These are phyloP conservation scores for Sinocyclocheilus rhinocerous DNA, from an alignment of 2,113 vertebrate genomes.

Conservation along the genomic window DNA sequence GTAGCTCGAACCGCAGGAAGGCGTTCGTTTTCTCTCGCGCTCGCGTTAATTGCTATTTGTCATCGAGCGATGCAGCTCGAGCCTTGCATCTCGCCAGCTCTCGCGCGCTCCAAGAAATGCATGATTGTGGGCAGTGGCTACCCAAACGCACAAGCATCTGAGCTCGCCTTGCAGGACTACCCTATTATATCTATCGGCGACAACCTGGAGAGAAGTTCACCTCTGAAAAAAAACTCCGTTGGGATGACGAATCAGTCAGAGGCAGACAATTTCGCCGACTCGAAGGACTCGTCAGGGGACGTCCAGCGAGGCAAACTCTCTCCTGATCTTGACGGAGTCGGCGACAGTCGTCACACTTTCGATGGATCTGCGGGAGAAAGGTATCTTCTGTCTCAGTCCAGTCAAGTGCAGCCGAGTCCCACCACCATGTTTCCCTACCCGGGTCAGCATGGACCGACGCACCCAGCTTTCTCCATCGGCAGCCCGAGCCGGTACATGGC, in stretches of 20 bases:
- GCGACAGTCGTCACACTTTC: slow-evolving; percentile 99
- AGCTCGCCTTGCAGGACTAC: slow-evolving; percentile 95
- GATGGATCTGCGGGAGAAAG: slow-evolving; percentile 99
- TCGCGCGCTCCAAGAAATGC: slow-evolving; percentile 85
- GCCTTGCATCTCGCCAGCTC: slow-evolving; percentile 90
- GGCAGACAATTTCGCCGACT: slow-evolving; percentile 98
- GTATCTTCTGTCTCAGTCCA: slow-evolving; percentile 96
- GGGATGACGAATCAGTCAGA: slow-evolving; percentile 99
- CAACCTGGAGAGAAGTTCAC: slow-evolving; percentile 99
- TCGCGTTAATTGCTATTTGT: slow-evolving; percentile 83
- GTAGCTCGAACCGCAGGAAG: slow-evolving; percentile 85
- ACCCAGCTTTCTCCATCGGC: slow-evolving; percentile 96
- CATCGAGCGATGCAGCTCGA: slow-evolving; percentile 95
- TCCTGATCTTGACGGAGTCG: slow-evolving; percentile 98
- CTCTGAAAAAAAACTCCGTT: slow-evolving; percentile 99
- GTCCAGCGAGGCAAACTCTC: slow-evolving; percentile 99
- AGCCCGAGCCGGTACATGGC: slow-evolving; percentile 98
- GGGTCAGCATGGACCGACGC: slow-evolving; percentile 94
- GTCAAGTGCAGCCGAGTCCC: slow-evolving; percentile 90
- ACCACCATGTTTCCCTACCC: slow-evolving; percentile 98
- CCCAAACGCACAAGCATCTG: slow-evolving; percentile 90
- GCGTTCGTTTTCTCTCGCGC: slow-evolving; percentile 73
- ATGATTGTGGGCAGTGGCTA: slow-evolving; percentile 98
- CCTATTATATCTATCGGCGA: slow-evolving; percentile 93
- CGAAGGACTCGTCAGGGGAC: slow-evolving; percentile 99